Evolutionary conservation across 2,888 invertebrate species (phyloP).

Genomic region (Pterostichus niger): DNA sequence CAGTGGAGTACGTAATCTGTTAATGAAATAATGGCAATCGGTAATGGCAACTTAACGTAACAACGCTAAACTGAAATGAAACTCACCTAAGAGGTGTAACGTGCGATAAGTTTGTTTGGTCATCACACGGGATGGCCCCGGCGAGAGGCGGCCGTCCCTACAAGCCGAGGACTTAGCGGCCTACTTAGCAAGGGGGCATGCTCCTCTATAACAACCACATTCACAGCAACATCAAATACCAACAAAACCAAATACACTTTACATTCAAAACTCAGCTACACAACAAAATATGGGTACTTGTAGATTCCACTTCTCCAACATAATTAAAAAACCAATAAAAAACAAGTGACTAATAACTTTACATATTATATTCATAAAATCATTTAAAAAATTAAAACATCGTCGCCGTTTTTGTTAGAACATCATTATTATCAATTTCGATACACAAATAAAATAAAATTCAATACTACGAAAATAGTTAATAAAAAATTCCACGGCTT

Average conservation of each 20-base stretch:
- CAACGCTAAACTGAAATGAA: slow-evolving; percentile 60
- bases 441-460: no score
- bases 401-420: no score
- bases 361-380: no score
- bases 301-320: slow-evolving; percentile 31
- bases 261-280: slow-evolving; percentile 70
- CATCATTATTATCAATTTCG: no score
- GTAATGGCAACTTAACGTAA: slow-evolving; percentile 27
- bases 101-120: slow-evolving; percentile 57
- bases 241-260: slow-evolving; percentile 68
- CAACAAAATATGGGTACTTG: slow-evolving; percentile 41
- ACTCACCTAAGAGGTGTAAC: slow-evolving; percentile 63
- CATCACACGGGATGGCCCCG: slow-evolving; percentile 67
- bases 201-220: slow-evolving; percentile 76
- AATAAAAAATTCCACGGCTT: slow-evolving; percentile 66
- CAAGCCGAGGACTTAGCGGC: slow-evolving; percentile 67
- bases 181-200: slow-evolving; percentile 78
- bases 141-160: slow-evolving; percentile 60
- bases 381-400: no score
- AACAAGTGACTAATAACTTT: no score
- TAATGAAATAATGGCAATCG: background rate
- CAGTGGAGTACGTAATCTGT: slow-evolving; percentile 9
- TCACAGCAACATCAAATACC: slow-evolving; percentile 69
- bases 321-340: no score
- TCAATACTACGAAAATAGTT: background rate